Evolutionary conservation across 2,797 vertebrate genomes (phyloP).

Genomic region (Clarias platycephalus): DNA sequence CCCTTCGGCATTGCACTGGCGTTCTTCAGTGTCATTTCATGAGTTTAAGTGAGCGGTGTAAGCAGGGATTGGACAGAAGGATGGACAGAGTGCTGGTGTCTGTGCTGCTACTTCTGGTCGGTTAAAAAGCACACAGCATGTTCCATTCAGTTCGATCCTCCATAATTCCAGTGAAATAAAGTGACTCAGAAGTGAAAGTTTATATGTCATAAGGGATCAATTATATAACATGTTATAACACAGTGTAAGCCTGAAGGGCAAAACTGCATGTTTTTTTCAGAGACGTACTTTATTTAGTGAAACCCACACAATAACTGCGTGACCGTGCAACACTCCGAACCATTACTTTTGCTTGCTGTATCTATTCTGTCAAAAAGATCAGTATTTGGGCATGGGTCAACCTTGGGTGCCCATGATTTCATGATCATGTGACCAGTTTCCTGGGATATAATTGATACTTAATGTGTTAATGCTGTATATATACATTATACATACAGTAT

Average conservation of each 20-base stretch:
- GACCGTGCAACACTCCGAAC: neutral
- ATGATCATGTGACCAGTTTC: too few relatives aligned
- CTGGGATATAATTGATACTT: too few relatives aligned
- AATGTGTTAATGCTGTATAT: too few relatives aligned
- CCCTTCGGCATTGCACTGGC: neutral
- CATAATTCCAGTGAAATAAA: neutral
- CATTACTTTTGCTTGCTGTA: neutral
- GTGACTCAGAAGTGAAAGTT: neutral
- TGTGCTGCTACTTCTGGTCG: neutral
- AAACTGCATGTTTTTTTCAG: neutral
- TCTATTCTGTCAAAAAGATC: neutral
- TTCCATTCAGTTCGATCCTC: neutral
- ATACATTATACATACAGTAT: too few relatives aligned
- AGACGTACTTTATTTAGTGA: neutral
- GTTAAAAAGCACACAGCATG: neutral
- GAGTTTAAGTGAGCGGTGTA: too few relatives aligned
- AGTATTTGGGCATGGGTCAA: too few relatives aligned
- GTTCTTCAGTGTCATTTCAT: neutral
- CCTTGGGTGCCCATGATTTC: too few relatives aligned
- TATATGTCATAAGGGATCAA: too few relatives aligned
- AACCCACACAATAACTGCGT: neutral
- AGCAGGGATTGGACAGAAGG: too few relatives aligned
- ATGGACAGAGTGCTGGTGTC: neutral
- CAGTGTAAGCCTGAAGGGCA: neutral
- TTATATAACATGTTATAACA: neutral